phyloP scores from a whole-genome alignment of 2,113 vertebrate genomes.

The Xenopus borealis region DNA sequence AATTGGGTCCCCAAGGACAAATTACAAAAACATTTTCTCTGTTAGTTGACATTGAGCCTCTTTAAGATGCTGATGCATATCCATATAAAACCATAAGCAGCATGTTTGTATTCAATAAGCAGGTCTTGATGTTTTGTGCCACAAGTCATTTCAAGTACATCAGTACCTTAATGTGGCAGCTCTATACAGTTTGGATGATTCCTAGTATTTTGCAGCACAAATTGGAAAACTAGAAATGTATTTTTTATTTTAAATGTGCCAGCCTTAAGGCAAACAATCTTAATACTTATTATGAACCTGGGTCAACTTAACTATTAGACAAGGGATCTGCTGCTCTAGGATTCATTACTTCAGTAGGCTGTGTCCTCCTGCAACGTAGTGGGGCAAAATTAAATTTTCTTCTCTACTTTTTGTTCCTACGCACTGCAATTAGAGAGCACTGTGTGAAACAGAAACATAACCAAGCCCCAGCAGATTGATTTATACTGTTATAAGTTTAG shows the following conservation, averaged over 20 bases:
- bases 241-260: not conserved
- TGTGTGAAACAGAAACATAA: too few species aligned
- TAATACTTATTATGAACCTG: too few species aligned
- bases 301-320: too few species aligned
- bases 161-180: not conserved
- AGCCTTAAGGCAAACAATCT: too few species aligned
- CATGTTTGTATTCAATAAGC: constrained; percentile 7
- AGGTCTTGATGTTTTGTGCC: not conserved
- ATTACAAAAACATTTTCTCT: not conserved
- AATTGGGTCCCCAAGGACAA: constrained; percentile 9
- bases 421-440: too few species aligned
- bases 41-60: not conserved
- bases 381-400: too few species aligned
- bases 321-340: too few species aligned
- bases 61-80: not conserved
- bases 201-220: not conserved
- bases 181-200: not conserved
- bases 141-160: not conserved
- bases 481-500: too few species aligned
- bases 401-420: too few species aligned
- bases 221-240: too few species aligned
- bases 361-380: not conserved
- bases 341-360: not conserved
- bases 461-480: too few species aligned
- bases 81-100: constrained; percentile 2